Percentiles rank a stretch among this genome's conserved stretches.
Conservation (phyloP, 2,888 invertebrate species). For the Campoletis raptor region DNA sequence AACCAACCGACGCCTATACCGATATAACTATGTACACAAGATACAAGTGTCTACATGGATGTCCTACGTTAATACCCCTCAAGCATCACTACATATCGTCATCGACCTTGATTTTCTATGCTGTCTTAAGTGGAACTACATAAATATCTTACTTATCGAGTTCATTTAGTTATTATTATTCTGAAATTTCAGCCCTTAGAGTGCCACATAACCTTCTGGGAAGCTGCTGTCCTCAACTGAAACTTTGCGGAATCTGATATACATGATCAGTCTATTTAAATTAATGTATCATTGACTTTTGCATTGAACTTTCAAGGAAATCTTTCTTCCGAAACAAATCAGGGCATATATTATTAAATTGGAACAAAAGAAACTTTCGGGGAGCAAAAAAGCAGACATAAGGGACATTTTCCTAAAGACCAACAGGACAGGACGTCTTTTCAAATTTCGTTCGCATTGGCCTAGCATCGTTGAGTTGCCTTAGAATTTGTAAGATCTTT, state of each 20-base stretch:
- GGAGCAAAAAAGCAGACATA: background rate
- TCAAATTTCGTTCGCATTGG: no score
- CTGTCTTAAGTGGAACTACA: slow-evolving; percentile 47
- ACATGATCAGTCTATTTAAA: background rate
- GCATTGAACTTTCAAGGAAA: background rate
- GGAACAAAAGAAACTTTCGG: background rate
- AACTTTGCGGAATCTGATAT: background rate
- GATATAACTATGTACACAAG: slow-evolving; percentile 5
- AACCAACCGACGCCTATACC: slow-evolving; percentile 37
- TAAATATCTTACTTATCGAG: slow-evolving; percentile 49
- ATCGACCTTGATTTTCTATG: slow-evolving; percentile 21
- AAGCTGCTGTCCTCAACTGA: background rate
- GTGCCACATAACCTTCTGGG: background rate
- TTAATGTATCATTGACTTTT: background rate
- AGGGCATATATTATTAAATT: background rate
- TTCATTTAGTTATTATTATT: slow-evolving; percentile 12
- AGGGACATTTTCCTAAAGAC: background rate
- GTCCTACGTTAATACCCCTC: background rate
- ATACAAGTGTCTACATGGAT: background rate
- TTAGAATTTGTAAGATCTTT: background rate
- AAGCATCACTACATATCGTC: slow-evolving; percentile 15
- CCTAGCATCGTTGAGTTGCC: no score
- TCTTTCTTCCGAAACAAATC: background rate
- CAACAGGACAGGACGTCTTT: no score
- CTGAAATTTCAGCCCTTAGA: slow-evolving; percentile 24